phyloP scores from a whole-genome alignment of 2,797 vertebrate species.

The Cichlasoma orientale region DNA sequence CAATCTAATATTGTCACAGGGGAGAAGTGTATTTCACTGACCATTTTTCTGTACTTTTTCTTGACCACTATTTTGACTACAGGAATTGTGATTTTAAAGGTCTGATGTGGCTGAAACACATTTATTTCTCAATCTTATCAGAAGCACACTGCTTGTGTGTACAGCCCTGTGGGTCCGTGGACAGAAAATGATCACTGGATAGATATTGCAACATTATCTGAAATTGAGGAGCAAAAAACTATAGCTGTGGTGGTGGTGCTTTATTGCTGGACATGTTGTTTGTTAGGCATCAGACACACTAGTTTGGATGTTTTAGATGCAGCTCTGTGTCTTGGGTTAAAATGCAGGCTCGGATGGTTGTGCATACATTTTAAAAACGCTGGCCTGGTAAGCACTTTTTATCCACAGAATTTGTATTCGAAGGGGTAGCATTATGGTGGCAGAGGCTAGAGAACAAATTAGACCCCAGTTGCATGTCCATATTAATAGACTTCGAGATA shows the following conservation, averaged over 20 bases:
- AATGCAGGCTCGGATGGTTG: conserved; percentile 1
- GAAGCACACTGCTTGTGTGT: neutral
- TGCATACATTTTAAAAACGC: conserved; percentile 36
- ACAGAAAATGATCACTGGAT: neutral
- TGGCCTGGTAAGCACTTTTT: conserved; percentile 31
- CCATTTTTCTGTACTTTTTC: neutral
- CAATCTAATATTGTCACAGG: neutral
- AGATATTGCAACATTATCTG: neutral
- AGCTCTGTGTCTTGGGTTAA: conserved; percentile 29
- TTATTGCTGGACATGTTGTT: neutral
- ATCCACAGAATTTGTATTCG: conserved; percentile 50
- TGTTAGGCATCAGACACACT: neutral
- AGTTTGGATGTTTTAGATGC: conserved; percentile 31
- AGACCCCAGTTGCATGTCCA: conserved; percentile 44
- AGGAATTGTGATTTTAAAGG: neutral
- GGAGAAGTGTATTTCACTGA: neutral
- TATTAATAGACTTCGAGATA: conserved; percentile 59
- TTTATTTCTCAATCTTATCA: conserved; percentile 3
- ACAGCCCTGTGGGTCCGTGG: neutral
- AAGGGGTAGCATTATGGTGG: conserved; percentile 19
- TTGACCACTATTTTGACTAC: neutral
- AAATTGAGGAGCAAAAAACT: neutral
- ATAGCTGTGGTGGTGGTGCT: neutral
- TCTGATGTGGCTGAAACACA: conserved; percentile 1
- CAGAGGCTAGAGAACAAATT: conserved; percentile 54